These are phyloP conservation scores for Cinclus mexicanus DNA, from an alignment of 2,113 vertebrate species.

Conservation along the genomic window DNA sequence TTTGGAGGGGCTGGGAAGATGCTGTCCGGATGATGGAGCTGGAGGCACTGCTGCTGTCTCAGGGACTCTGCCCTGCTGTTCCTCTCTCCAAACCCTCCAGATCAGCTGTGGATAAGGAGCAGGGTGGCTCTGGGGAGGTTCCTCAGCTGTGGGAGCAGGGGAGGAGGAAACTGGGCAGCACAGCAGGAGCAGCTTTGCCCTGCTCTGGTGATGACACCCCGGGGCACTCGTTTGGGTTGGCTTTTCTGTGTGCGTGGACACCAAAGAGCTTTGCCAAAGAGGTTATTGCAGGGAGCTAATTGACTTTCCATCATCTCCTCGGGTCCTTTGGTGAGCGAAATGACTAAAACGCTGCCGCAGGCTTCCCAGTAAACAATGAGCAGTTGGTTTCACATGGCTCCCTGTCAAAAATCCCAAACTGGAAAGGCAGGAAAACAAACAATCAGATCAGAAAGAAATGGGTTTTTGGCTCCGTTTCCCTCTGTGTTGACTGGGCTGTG, in stretches of 20 bases:
- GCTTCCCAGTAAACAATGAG: slow-evolving; percentile 54
- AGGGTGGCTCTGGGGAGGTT: neutral
- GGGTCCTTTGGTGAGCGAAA: neutral
- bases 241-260: neutral
- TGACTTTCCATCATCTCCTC: neutral
- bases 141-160: neutral
- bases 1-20: neutral
- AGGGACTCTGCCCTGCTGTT: neutral
- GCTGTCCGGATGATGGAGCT: neutral
- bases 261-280: neutral
- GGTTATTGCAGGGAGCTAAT: neutral
- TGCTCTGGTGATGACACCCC: neutral
- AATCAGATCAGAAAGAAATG: slow-evolving; percentile 60
- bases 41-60: neutral
- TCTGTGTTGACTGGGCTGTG: slow-evolving; percentile 41
- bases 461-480: neutral
- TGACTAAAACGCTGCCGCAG: neutral
- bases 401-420: slow-evolving; percentile 65
- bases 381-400: slow-evolving; percentile 65
- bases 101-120: accelerated
- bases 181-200: neutral
- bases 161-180: neutral
- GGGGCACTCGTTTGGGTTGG: neutral
- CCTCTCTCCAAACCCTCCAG: neutral
- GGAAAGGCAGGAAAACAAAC: slow-evolving; percentile 62